These are phyloP conservation scores for Rhyacophila brunnea DNA, from an alignment of 1,140 invertebrate genomes.

Conservation along the genomic window DNA sequence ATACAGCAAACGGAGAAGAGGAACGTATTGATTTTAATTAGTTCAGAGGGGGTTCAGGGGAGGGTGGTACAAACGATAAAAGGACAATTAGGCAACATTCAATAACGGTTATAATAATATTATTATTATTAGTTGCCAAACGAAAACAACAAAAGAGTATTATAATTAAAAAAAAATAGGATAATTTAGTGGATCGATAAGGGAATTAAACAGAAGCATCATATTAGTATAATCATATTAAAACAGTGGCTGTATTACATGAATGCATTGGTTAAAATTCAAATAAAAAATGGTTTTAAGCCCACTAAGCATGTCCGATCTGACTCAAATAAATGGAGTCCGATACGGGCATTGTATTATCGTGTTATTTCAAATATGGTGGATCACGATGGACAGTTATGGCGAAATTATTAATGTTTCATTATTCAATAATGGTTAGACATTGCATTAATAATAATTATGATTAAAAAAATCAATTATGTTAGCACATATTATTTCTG, in stretches of 20 bases:
- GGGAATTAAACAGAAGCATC: constrained; percentile 33
- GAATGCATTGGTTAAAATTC: constrained; percentile 29
- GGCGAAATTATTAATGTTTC: constrained; percentile 1
- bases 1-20: constrained; percentile 1
- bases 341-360: background rate
- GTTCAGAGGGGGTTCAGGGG: too few species aligned
- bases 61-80: too few species aligned
- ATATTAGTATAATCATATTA: constrained; percentile 30
- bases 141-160: constrained; percentile 15
- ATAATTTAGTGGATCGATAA: constrained; percentile 23
- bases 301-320: constrained; percentile 17
- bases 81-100: too few species aligned
- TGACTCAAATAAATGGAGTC: too few species aligned
- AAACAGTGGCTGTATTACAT: constrained; percentile 30
- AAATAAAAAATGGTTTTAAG: constrained; percentile 22
- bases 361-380: background rate
- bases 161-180: constrained; percentile 18
- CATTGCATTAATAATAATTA: background rate
- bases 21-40: too few species aligned
- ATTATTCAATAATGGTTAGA: background rate
- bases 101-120: background rate
- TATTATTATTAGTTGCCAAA: constrained; percentile 24
- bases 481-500: constrained; percentile 7
- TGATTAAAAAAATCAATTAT: background rate
- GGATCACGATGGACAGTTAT: background rate